phyloP scores from a whole-genome alignment of 2,113 vertebrate species.

The Ibidorhyncha struthersii region DNA sequence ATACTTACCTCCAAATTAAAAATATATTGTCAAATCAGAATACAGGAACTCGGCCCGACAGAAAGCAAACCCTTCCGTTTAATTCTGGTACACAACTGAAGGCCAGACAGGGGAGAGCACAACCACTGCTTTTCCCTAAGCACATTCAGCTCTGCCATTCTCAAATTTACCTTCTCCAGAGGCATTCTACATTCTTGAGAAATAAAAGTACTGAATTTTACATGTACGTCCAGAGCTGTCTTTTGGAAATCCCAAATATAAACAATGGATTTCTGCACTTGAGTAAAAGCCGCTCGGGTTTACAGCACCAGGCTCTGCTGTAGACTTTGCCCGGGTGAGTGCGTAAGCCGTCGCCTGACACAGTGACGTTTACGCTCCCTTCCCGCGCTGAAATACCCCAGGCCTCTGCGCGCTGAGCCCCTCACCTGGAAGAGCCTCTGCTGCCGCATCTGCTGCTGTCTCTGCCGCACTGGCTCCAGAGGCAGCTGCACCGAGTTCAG shows the following conservation, averaged over 20 bases:
- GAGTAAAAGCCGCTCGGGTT: neutral
- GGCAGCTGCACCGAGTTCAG: constrained; percentile 50
- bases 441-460: constrained; percentile 70
- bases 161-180: neutral
- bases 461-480: constrained; percentile 65
- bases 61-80: neutral
- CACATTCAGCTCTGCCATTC: neutral
- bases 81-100: too few species aligned
- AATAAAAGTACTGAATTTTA: neutral
- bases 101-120: neutral
- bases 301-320: neutral
- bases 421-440: constrained; percentile 77
- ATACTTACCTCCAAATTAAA: neutral
- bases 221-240: fast-evolving
- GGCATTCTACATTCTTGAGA: neutral
- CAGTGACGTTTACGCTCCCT: fast-evolving
- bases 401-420: neutral
- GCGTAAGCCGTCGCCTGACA: fast-evolving
- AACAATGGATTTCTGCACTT: neutral
- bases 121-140: neutral
- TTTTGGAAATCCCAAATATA: neutral
- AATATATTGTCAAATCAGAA: neutral
- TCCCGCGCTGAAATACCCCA: fast-evolving
- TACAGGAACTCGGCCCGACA: neutral
- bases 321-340: fast-evolving